phyloP scores from a whole-genome alignment of 2,888 invertebrate species.

The Cylindroiulus punctatus region DNA sequence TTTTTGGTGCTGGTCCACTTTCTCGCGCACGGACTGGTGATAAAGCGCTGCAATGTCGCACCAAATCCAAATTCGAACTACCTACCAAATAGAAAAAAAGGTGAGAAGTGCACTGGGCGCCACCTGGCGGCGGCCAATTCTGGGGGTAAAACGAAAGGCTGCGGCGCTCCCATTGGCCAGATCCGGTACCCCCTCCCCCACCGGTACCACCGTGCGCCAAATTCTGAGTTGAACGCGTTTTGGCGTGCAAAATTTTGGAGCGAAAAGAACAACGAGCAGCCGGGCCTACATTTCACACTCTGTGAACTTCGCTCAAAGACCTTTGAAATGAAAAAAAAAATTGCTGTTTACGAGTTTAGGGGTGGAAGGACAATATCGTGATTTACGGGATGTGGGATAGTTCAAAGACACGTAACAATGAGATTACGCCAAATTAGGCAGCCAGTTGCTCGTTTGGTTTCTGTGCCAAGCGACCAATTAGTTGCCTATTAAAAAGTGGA shows the following conservation, averaged over 20 bases:
- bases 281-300: constrained; percentile 42
- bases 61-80: background rate
- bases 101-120: background rate
- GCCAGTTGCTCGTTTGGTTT: background rate
- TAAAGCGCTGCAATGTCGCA: background rate
- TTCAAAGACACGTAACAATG: constrained; percentile 9
- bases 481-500: background rate
- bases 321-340: background rate
- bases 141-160: background rate
- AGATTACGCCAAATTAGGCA: constrained; percentile 1
- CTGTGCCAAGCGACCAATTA: constrained; percentile 31
- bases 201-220: constrained; percentile 6
- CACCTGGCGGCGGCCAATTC: background rate
- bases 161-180: constrained; percentile 14
- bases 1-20: constrained; percentile 12
- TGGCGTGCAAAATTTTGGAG: background rate
- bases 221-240: background rate
- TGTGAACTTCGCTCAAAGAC: constrained; percentile 22
- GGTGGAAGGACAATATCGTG: constrained; percentile 34
- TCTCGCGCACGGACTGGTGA: background rate
- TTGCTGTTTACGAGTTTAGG: constrained; percentile 2
- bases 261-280: background rate
- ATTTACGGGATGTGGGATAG: constrained; percentile 23
- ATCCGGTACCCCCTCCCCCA: constrained; percentile 8
- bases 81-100: background rate